phyloP scores from a whole-genome alignment of 2,888 invertebrate species.

The Catocala sponsa region DNA sequence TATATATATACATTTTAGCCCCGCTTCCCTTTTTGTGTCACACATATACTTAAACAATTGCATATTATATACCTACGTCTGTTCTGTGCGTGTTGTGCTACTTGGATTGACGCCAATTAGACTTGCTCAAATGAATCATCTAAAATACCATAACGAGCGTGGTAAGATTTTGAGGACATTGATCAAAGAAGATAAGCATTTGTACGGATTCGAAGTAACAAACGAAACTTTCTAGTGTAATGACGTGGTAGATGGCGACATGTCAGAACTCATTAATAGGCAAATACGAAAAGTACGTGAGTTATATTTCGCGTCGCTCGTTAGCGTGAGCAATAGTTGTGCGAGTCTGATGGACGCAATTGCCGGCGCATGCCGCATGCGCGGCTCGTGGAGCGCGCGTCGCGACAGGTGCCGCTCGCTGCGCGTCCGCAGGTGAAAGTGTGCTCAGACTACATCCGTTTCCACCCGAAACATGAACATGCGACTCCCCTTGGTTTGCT shows the following conservation, averaged over 20 bases:
- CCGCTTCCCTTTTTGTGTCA: too few species aligned
- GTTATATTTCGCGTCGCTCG: constrained; percentile 29
- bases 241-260: background rate
- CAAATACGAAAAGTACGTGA: constrained; percentile 11
- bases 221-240: constrained; percentile 11
- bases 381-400: constrained; percentile 58
- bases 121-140: background rate
- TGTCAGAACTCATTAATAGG: background rate
- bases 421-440: constrained; percentile 74
- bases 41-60: too few species aligned
- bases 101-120: background rate
- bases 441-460: constrained; percentile 73
- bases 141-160: background rate
- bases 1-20: too few species aligned
- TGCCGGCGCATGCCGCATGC: constrained; percentile 33
- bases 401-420: constrained; percentile 60
- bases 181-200: constrained; percentile 4
- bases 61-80: too few species aligned
- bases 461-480: constrained; percentile 57
- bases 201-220: background rate
- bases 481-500: constrained; percentile 8
- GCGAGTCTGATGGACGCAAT: constrained; percentile 54
- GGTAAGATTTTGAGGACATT: constrained; percentile 6
- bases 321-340: constrained; percentile 49
- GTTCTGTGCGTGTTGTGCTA: background rate